phyloP scores from a whole-genome alignment of 2,113 vertebrate genomes.

The Oenanthe oenanthe region DNA sequence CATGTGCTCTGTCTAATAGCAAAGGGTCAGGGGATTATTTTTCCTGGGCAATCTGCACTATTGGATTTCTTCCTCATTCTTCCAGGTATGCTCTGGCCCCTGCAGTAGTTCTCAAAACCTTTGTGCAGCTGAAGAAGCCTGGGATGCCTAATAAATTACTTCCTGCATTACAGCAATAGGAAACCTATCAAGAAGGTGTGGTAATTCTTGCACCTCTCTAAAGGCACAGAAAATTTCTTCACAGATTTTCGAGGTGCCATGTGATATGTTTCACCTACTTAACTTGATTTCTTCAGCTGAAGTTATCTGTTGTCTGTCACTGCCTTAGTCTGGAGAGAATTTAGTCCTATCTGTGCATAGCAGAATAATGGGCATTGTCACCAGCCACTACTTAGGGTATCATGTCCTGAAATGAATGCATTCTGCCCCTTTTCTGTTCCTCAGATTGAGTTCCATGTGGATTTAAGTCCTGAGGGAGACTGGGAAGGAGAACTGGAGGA shows the following conservation, averaged over 20 bases:
- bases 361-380: background rate
- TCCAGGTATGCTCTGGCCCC: background rate
- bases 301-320: background rate
- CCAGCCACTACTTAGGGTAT: background rate
- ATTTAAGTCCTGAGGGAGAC: background rate
- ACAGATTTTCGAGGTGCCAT: background rate
- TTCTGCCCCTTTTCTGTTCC: background rate
- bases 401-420: background rate
- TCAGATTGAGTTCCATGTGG: background rate
- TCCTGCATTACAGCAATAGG: background rate
- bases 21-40: background rate
- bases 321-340: background rate
- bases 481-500: background rate
- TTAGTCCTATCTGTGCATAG: background rate
- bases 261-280: background rate
- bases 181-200: background rate
- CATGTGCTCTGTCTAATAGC: background rate
- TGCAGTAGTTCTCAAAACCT: background rate
- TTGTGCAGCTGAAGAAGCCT: background rate
- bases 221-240: background rate
- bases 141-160: background rate
- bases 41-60: background rate
- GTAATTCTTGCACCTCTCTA: background rate
- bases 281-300: background rate
- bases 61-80: background rate